Percentiles rank a stretch among this genome's conserved stretches.
phyloP scores from a whole-genome alignment of 2,888 invertebrate genomes.

The Mechanitis mazaeus region DNA sequence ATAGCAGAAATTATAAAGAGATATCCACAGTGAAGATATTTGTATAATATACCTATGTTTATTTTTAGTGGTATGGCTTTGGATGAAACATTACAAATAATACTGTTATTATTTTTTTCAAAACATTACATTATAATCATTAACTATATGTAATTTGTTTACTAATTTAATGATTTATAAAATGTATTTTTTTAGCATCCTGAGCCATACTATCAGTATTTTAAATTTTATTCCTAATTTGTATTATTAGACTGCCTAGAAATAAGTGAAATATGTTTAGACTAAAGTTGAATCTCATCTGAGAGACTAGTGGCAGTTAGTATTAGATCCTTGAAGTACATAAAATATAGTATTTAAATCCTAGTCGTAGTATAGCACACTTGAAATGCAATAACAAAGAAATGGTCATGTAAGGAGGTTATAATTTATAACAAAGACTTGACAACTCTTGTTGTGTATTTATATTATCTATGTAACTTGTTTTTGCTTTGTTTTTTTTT shows the following conservation, averaged over 20 bases:
- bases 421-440: slow-evolving; percentile 13
- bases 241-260: slow-evolving; percentile 6
- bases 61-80: slow-evolving; percentile 1
- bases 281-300: background rate
- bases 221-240: background rate
- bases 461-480: background rate
- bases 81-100: background rate
- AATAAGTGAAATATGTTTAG: background rate
- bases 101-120: background rate
- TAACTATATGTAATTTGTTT: too few species aligned
- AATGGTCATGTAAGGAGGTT: slow-evolving; percentile 6
- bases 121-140: too few species aligned
- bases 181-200: background rate
- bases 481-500: background rate
- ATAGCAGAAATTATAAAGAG: background rate
- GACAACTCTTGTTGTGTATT: slow-evolving; percentile 7
- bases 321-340: slow-evolving; percentile 8
- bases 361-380: slow-evolving; percentile 23
- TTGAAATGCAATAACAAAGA: slow-evolving; percentile 13
- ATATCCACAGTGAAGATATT: background rate
- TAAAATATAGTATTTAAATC: slow-evolving; percentile 14
- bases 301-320: slow-evolving; percentile 1
- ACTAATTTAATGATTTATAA: background rate
- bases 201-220: background rate
- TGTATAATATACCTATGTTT: slow-evolving; percentile 1